phyloP scores from a whole-genome alignment of 1,140 invertebrate genomes.

The Drosophila neocordata region DNA sequence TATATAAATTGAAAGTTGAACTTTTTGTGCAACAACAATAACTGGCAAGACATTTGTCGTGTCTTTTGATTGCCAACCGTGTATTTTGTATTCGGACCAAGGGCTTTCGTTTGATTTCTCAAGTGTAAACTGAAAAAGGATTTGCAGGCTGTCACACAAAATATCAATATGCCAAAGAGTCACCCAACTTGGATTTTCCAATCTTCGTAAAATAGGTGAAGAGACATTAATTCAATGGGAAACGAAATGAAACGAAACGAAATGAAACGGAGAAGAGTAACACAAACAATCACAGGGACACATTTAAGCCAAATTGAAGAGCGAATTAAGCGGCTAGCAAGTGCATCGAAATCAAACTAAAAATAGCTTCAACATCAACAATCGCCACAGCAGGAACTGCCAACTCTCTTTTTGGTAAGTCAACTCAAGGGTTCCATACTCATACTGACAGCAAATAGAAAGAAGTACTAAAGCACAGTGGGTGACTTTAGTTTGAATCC shows the following conservation, averaged over 20 bases:
- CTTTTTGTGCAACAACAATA: slow-evolving; percentile 48
- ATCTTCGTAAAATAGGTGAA: not conserved
- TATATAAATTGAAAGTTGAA: slow-evolving; percentile 66
- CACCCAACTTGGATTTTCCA: not conserved
- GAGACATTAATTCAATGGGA: slow-evolving; percentile 62
- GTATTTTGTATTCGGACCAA: slow-evolving; percentile 29
- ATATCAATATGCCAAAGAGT: slow-evolving; percentile 67
- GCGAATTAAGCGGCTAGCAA: slow-evolving; percentile 23
- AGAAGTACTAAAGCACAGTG: too few relatives aligned
- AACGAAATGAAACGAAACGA: too few relatives aligned
- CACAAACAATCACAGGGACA: too few relatives aligned
- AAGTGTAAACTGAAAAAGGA: slow-evolving; percentile 67
- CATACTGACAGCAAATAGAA: too few relatives aligned
- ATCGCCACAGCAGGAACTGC: not conserved
- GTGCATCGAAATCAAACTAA: slow-evolving; percentile 5
- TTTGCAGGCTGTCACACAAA: slow-evolving; percentile 56
- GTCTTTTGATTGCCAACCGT: slow-evolving; percentile 23
- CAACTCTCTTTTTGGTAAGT: not conserved
- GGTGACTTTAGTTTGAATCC: too few relatives aligned
- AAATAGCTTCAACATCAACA: not conserved
- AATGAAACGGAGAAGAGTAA: too few relatives aligned
- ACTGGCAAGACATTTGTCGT: slow-evolving; percentile 69
- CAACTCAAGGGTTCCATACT: too few relatives aligned
- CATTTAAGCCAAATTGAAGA: slow-evolving; percentile 34
- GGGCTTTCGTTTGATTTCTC: slow-evolving; percentile 74